phyloP scores from a whole-genome alignment of 2,113 vertebrate species.

The Gymnorhina tibicen region DNA sequence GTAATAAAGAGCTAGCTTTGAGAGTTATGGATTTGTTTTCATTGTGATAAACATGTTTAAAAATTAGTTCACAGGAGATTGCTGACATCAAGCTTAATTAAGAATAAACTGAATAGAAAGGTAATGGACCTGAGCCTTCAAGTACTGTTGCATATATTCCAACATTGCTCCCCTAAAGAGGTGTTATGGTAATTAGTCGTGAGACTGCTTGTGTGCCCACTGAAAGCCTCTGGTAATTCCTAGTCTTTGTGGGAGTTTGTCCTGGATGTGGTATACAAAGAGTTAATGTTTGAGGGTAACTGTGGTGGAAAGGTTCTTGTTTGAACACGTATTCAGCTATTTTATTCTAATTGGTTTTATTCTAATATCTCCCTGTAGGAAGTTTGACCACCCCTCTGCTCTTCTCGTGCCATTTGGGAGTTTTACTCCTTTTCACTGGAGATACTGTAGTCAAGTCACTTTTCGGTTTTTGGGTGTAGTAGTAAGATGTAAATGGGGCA shows the following conservation, averaged over 20 bases:
- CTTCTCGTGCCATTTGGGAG: neutral
- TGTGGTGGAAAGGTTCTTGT: neutral
- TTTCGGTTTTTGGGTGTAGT: neutral
- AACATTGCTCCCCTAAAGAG: neutral
- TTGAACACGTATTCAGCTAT: neutral
- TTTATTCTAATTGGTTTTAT: neutral
- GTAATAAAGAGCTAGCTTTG: neutral
- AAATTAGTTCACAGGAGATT: neutral
- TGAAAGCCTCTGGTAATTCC: neutral
- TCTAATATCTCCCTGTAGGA: neutral
- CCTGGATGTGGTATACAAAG: neutral
- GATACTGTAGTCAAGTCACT: neutral
- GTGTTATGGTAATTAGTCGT: neutral
- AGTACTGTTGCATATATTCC: neutral
- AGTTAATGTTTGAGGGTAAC: neutral
- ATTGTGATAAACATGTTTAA: neutral
- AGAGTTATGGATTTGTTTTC: neutral
- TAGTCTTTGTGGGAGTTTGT: neutral
- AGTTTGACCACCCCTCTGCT: neutral
- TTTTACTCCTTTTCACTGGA: neutral
- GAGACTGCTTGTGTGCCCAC: neutral
- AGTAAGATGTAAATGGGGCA: neutral
- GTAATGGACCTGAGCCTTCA: neutral
- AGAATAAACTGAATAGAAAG: neutral
- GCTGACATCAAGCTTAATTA: neutral